Evolutionary conservation across 2,888 invertebrate genomes (phyloP).

Genomic region (Conchocele bisecta): DNA sequence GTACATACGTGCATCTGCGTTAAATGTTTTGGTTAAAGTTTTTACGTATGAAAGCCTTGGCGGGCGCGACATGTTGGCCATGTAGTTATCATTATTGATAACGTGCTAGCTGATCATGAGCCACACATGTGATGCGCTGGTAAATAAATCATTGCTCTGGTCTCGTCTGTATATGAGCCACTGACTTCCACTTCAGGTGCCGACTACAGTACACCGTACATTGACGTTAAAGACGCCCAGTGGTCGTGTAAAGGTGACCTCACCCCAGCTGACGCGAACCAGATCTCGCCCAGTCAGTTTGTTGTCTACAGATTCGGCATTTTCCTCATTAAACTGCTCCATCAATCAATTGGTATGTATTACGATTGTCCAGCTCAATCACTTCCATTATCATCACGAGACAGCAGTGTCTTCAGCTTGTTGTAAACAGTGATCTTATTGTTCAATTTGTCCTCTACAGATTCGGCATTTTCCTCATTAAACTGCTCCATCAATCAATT

Average conservation of each 20-base stretch:
- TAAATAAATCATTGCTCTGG: too few species aligned
- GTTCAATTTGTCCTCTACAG: constrained; percentile 80
- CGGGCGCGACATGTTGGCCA: too few species aligned
- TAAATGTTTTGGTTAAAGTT: too few species aligned
- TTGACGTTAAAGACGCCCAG: constrained; percentile 81
- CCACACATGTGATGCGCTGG: too few species aligned
- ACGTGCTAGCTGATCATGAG: too few species aligned
- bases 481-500: constrained; percentile 72
- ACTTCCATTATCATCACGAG: too few species aligned
- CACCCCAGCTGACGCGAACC: constrained; percentile 73
- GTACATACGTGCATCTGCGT: too few species aligned
- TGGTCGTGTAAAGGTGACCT: constrained; percentile 78
- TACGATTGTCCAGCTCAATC: neutral
- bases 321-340: constrained; percentile 76
- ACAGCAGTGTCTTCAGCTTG: too few species aligned
- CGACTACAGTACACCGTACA: constrained; percentile 76
- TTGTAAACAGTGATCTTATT: too few species aligned
- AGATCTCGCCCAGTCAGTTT: constrained; percentile 77
- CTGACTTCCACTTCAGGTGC: constrained; percentile 72
- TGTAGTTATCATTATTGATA: too few species aligned
- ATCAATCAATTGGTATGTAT: constrained; percentile 64
- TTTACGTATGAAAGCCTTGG: too few species aligned
- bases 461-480: constrained; percentile 79
- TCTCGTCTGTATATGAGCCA: too few species aligned
- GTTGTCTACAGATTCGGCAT: constrained; percentile 81